Conservation (phyloP, 2,113 vertebrate species). For the Corythaeola cristata region DNA sequence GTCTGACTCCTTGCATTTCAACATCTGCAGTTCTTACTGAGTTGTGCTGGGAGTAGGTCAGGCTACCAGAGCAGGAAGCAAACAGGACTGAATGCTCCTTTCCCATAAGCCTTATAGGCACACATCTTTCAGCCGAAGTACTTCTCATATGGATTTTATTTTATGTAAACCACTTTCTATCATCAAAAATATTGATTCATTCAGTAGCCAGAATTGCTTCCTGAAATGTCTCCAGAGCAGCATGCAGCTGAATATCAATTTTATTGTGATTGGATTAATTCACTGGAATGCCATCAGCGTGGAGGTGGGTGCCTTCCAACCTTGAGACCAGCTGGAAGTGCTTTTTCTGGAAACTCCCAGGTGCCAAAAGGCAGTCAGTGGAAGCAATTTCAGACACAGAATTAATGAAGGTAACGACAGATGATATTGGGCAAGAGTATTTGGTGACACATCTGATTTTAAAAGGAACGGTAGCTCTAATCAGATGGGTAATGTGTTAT, state of each 20-base stretch:
- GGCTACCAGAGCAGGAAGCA: background rate
- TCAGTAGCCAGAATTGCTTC: background rate
- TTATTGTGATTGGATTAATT: constrained; percentile 18
- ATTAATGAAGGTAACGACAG: constrained; percentile 30
- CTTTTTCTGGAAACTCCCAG: constrained; percentile 38
- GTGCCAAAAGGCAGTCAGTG: constrained; percentile 46
- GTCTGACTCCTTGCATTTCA: background rate
- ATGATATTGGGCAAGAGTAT: background rate
- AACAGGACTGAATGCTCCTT: background rate
- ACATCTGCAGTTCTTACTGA: background rate
- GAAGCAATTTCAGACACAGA: constrained; percentile 41
- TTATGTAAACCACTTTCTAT: background rate
- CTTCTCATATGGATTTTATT: background rate
- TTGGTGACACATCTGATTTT: constrained; percentile 29
- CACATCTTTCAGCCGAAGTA: background rate
- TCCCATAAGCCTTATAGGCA: background rate
- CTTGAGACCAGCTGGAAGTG: constrained; percentile 41
- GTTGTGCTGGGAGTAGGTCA: background rate
- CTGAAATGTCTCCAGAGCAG: constrained; percentile 9
- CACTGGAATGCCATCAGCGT: constrained; percentile 6
- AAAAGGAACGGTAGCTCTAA: constrained; percentile 8
- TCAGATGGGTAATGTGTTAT: background rate
- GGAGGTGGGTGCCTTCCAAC: constrained; percentile 22
- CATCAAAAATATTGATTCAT: background rate
- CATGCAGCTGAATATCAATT: constrained; percentile 13